Evolutionary conservation across 92 coral and sea anemone species (phyloP).

Genomic region (Virgularia gustaviana): DNA sequence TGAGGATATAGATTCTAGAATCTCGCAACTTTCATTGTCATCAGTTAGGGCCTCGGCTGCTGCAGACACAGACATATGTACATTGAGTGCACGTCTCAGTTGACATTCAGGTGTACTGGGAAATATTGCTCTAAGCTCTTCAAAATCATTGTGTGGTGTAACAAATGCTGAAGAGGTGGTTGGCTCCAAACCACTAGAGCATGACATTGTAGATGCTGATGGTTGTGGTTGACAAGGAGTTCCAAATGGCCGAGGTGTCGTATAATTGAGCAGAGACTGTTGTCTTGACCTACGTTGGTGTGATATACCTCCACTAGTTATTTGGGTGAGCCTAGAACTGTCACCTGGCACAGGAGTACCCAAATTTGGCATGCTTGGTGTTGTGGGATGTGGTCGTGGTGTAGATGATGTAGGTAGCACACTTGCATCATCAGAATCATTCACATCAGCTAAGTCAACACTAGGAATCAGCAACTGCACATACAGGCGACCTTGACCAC

Average conservation of each 20-base stretch:
- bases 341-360: not conserved
- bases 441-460: not conserved
- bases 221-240: too few species aligned
- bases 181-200: too few species aligned
- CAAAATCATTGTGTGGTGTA: too few species aligned
- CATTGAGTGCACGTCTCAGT: not conserved
- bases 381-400: not conserved
- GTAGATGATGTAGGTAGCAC: not conserved
- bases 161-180: too few species aligned
- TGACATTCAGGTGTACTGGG: not conserved
- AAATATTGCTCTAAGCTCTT: not conserved
- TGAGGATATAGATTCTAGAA: too few species aligned
- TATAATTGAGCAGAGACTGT: too few species aligned
- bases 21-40: not conserved
- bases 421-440: not conserved
- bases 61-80: not conserved
- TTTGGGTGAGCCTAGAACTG: not conserved
- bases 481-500: not conserved
- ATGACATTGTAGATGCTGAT: too few species aligned
- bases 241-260: too few species aligned
- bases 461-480: not conserved
- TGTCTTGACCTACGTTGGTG: too few species aligned
- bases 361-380: not conserved
- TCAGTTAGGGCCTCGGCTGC: not conserved
- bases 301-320: not conserved